Evolutionary conservation across 2,797 vertebrate species (phyloP), one percentile per base, ranked within the genome.

Genomic region (Enteromius unitaeniatus): DNA sequence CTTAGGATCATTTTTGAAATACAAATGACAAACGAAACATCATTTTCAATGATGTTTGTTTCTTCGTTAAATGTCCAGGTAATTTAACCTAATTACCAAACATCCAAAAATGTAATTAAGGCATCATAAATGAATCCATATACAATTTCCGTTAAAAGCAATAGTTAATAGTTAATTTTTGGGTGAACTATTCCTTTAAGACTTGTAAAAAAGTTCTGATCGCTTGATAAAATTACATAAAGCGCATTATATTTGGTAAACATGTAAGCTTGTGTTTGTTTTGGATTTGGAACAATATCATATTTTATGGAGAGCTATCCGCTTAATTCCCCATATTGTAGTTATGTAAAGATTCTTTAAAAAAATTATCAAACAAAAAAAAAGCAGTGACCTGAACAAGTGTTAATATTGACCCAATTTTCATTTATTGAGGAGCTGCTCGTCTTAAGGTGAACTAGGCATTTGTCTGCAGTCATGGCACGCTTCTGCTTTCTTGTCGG

Each of bases 401-500:
- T n/a, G 21, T 51, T 31, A 73, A 51, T 31, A 51, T 73, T 70
- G 40, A 73, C 4, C 19, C 5, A 53, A 8, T 49, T 49, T 15
- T 47, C 0, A 0, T 53, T 34, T 34, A 34, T 34, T n/a, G 28
- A 37, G 31, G 11, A 75, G n/a, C 72, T 55, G 3, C 13, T 14
- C 11, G 4, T 60, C 23, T 60, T 55, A 11, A 45, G 40, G 10
- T 55, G 6, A 17, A 42, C 19, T 23, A 15, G 6, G 49, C 19
- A 2, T n/a, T 53, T 75, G 21, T 51, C 28, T 31, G 28, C 26
- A 47, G 26, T 62, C 28, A 49, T 67, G 51, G 49, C 49, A 55
- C 51, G 8, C 47, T 40, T 55, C 17, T 53, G 31, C 70, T 51
- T 53, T 40, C 58, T 65, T 83, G 81, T 65, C 14, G 6, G 34